A percentile compares a stretch with the other conserved stretches of the same genome.
phyloP scores from a whole-genome alignment of 2,888 invertebrate genomes.

The Lasioglossum oenotherae region DNA sequence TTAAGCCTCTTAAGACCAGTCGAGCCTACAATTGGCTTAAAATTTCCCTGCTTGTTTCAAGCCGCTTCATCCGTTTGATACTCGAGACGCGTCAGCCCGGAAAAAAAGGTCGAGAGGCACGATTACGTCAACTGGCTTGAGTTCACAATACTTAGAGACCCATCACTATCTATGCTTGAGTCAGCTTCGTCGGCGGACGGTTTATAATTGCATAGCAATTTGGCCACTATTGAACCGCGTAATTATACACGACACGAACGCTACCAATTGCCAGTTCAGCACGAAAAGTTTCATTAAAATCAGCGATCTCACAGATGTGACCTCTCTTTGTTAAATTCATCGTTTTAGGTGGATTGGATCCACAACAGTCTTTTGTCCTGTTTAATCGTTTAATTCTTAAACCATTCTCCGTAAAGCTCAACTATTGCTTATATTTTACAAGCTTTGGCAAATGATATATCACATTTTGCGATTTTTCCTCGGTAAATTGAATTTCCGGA shows the following conservation, averaged over 20 bases:
- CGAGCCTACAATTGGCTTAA: not conserved
- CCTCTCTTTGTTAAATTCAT: too few relatives aligned
- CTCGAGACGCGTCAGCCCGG: not conserved
- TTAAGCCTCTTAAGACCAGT: not conserved
- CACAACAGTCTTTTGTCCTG: too few relatives aligned
- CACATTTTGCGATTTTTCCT: not conserved
- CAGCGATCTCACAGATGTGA: too few relatives aligned
- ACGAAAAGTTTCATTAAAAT: too few relatives aligned
- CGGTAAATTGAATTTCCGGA: not conserved
- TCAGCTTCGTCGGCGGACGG: not conserved
- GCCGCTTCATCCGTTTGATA: not conserved
- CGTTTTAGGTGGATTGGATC: too few relatives aligned
- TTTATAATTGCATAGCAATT: conserved; percentile 5
- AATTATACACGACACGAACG: not conserved
- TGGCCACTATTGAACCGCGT: not conserved
- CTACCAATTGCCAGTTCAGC: not conserved
- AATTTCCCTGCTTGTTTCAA: not conserved
- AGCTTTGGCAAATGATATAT: not conserved
- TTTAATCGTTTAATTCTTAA: too few relatives aligned
- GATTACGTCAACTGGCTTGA: not conserved
- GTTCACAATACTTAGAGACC: not conserved
- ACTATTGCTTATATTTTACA: too few relatives aligned
- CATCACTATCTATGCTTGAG: not conserved
- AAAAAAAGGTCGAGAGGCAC: not conserved
- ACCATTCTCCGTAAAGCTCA: not conserved